Conservation (phyloP, 2,113 vertebrate genomes). For the Suricata suricatta region DNA sequence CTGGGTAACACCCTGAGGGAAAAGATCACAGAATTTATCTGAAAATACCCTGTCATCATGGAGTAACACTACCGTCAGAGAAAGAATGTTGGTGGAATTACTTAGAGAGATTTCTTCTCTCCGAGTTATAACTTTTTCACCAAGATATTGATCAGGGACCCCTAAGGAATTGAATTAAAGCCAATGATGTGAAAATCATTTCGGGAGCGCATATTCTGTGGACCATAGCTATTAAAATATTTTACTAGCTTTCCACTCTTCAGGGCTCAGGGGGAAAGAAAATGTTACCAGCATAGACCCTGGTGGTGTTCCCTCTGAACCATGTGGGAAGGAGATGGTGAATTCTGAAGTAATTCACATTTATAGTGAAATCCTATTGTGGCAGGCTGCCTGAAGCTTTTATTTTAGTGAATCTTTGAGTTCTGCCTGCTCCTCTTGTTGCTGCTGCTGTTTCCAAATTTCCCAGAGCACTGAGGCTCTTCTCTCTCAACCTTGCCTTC, state of each 20-base stretch:
- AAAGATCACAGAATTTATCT: conserved; percentile 62
- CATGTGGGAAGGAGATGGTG: neutral
- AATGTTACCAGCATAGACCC: neutral
- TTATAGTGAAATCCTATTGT: neutral
- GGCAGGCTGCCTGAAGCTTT: neutral
- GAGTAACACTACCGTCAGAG: conserved; percentile 58
- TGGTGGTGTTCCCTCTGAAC: neutral
- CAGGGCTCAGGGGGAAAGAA: neutral
- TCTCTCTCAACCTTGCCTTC: neutral
- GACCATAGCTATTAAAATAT: neutral
- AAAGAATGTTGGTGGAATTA: conserved; percentile 67
- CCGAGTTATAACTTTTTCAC: neutral
- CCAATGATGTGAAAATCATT: conserved; percentile 19
- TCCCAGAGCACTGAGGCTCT: neutral
- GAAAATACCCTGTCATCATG: conserved; percentile 72
- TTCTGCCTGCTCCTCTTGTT: neutral
- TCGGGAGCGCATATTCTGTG: neutral
- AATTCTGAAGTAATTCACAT: neutral
- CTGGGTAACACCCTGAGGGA: conserved; percentile 59
- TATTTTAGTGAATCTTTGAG: neutral
- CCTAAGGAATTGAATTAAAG: conserved; percentile 38
- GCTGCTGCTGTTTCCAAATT: neutral
- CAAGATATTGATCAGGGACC: conserved; percentile 33
- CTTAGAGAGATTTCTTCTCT: conserved; percentile 36
- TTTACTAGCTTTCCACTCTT: neutral